Percentiles rank a stretch among this genome's conserved stretches.
phyloP scores from a whole-genome alignment of 2,888 invertebrate genomes.

The Rapana venosa region DNA sequence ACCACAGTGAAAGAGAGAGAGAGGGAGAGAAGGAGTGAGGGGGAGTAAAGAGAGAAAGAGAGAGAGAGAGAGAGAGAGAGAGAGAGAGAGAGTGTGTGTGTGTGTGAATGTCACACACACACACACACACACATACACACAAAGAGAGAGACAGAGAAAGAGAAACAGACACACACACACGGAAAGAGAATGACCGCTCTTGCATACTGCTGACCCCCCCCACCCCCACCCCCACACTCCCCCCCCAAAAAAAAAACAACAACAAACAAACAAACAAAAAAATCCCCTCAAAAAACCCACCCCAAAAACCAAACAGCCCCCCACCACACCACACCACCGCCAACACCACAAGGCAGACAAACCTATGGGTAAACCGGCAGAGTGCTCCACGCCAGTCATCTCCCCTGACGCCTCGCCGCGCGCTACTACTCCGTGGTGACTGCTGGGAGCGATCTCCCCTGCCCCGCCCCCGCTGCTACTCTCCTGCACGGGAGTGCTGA shows the following conservation, averaged over 20 bases:
- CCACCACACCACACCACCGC: not conserved
- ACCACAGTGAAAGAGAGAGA: no score
- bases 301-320: not conserved
- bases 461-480: not conserved
- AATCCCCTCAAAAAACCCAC: not conserved
- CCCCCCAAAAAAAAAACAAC: no score
- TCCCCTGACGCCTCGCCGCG: not conserved
- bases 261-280: no score
- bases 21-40: no score
- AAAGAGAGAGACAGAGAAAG: no score
- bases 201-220: not conserved
- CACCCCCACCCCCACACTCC: not conserved
- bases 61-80: no score
- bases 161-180: no score
- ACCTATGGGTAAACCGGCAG: not conserved
- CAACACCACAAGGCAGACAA: not conserved
- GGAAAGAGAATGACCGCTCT: no score
- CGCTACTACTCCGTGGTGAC: not conserved
- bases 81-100: no score
- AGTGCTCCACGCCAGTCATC: not conserved
- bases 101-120: no score
- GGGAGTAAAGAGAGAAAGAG: no score
- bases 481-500: slow-evolving; percentile 26
- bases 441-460: not conserved
- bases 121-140: no score